Evolutionary conservation across 2,113 vertebrate genomes (phyloP).

Genomic region (Hypomesus transpacificus): DNA sequence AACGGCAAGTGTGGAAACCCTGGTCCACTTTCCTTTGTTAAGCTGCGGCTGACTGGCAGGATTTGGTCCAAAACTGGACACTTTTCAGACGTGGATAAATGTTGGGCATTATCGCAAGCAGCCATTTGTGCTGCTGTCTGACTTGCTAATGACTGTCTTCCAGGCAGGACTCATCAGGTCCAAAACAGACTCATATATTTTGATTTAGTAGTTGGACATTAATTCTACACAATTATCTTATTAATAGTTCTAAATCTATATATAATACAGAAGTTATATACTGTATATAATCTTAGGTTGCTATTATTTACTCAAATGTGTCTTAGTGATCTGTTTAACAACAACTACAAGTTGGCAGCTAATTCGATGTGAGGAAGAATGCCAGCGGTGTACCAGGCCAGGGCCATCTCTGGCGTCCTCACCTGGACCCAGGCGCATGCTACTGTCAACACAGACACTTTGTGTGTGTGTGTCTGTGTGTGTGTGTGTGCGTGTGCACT

Average conservation of each 20-base stretch:
- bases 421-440: background rate
- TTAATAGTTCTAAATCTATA: too few relatives aligned
- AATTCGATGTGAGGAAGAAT: background rate
- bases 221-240: too few relatives aligned
- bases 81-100: slow-evolving; percentile 67
- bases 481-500: background rate
- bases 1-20: too few relatives aligned
- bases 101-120: slow-evolving; percentile 64
- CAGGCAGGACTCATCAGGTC: slow-evolving; percentile 51
- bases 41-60: slow-evolving; percentile 29
- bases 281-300: too few relatives aligned
- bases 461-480: slow-evolving; percentile 12
- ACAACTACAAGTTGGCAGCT: background rate
- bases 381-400: background rate
- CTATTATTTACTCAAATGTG: too few relatives aligned
- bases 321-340: background rate
- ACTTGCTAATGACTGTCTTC: slow-evolving; percentile 68
- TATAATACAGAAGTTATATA: too few relatives aligned
- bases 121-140: slow-evolving; percentile 68
- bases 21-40: slow-evolving; percentile 32
- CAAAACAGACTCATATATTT: slow-evolving; percentile 3
- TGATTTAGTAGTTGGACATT: background rate
- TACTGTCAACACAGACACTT: background rate
- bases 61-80: slow-evolving; percentile 57
- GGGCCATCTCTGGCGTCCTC: background rate